Evolutionary conservation across 2,797 vertebrate species (phyloP).

Genomic region (Phrynocephalus vlangalii): DNA sequence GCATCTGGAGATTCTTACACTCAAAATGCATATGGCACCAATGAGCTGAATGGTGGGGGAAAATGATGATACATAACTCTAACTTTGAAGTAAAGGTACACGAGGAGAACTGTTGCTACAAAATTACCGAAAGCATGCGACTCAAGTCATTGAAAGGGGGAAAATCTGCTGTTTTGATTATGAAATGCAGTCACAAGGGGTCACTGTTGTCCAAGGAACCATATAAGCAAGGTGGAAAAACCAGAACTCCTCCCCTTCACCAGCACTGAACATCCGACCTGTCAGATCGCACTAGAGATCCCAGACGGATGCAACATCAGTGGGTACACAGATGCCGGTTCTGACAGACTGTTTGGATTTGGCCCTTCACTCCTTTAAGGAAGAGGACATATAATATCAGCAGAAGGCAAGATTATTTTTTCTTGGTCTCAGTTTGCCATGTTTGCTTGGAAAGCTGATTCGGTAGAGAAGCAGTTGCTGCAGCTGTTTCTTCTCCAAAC

Average conservation of each 20-base stretch:
- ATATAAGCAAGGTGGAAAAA: accelerated
- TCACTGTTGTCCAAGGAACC: conserved; percentile 48
- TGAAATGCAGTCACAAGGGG: conserved; percentile 49
- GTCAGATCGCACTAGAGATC: neutral
- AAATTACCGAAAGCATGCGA: neutral
- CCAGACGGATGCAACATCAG: neutral
- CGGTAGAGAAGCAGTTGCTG: conserved; percentile 71
- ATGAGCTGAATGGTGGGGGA: neutral
- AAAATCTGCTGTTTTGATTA: neutral
- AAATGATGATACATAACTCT: neutral
- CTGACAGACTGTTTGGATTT: neutral
- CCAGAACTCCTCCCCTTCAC: conserved; percentile 19
- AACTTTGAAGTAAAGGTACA: neutral
- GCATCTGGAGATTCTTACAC: neutral
- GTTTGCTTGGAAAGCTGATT: conserved; percentile 9
- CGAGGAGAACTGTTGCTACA: neutral
- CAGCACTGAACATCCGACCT: neutral
- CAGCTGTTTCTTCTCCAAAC: conserved; percentile 56
- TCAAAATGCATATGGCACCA: neutral
- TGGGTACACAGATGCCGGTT: neutral
- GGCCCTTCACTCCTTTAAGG: neutral
- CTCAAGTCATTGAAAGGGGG: neutral
- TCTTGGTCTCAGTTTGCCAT: conserved; percentile 14
- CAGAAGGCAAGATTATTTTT: neutral
- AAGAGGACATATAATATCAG: neutral